Percentiles rank a stretch among this genome's conserved stretches.
These are phyloP conservation scores for Euclidia mi DNA, from an alignment of 2,888 invertebrate genomes.

Conservation along the genomic window DNA sequence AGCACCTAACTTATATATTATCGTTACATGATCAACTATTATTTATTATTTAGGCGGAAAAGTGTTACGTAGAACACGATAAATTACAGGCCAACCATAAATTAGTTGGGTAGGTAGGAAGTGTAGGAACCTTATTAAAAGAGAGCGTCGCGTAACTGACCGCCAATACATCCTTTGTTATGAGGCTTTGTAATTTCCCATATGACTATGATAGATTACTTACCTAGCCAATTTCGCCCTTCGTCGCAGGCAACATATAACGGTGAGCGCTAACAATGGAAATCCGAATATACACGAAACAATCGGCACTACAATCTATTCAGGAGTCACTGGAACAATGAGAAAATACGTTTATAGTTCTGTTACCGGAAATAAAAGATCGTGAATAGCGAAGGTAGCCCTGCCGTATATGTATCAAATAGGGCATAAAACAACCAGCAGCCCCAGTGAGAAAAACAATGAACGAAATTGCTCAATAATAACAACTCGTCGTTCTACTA, in stretches of 20 bases:
- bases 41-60: constrained; percentile 10
- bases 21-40: constrained; percentile 12
- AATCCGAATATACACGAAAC: constrained; percentile 97
- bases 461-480: constrained; percentile 28
- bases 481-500: constrained; percentile 33
- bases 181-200: constrained; percentile 23
- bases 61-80: constrained; percentile 17
- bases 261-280: constrained; percentile 95
- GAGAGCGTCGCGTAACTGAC: constrained; percentile 36
- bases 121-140: constrained; percentile 43
- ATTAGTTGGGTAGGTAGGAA: constrained; percentile 25
- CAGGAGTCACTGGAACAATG: constrained; percentile 93
- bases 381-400: constrained; percentile 4
- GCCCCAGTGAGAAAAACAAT: constrained; percentile 35
- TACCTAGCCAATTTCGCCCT: constrained; percentile 94
- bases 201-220: constrained; percentile 39
- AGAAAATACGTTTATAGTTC: constrained; percentile 31
- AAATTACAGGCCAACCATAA: constrained; percentile 32
- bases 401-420: constrained; percentile 37
- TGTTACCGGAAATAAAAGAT: constrained; percentile 34
- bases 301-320: constrained; percentile 96
- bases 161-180: constrained; percentile 18
- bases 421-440: constrained; percentile 39
- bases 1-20: too few relatives aligned
- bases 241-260: constrained; percentile 96